These are phyloP conservation scores for Tinea semifulvella DNA, from an alignment of 2,888 invertebrate genomes.

Conservation along the genomic window DNA sequence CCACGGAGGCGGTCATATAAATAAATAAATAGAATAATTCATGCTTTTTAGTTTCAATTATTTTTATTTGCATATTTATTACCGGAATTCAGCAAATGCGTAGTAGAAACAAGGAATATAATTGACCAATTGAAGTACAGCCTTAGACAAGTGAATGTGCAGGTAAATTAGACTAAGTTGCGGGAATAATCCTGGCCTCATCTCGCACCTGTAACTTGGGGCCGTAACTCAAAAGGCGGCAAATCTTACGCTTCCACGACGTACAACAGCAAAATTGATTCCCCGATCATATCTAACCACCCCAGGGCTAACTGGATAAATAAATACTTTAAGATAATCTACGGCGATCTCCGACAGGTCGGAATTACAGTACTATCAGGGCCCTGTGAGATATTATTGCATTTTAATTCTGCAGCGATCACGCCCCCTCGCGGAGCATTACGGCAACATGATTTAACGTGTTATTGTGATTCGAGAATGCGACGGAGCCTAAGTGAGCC, in stretches of 20 bases:
- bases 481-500: neutral
- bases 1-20: no score
- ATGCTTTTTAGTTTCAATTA: no score
- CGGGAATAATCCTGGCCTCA: no score
- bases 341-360: slow-evolving; percentile 53
- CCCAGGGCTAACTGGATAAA: slow-evolving; percentile 53
- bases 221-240: slow-evolving; percentile 28
- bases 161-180: slow-evolving; percentile 13
- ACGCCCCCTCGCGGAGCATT: slow-evolving; percentile 50
- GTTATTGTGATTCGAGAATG: slow-evolving; percentile 41
- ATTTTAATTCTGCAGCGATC: slow-evolving; percentile 56
- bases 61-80: no score
- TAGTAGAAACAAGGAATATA: no score
- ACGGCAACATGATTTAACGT: slow-evolving; percentile 54
- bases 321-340: slow-evolving; percentile 63
- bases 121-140: no score
- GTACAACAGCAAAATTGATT: slow-evolving; percentile 54
- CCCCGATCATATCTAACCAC: slow-evolving; percentile 60
- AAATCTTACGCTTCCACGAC: slow-evolving; percentile 50
- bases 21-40: no score
- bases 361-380: slow-evolving; percentile 40
- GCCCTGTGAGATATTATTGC: slow-evolving; percentile 50
- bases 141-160: slow-evolving; percentile 19
- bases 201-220: slow-evolving; percentile 36
- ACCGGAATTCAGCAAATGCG: no score